Evolutionary conservation across 2,888 invertebrate species (phyloP).

Genomic region (Crocallis elinguaria): DNA sequence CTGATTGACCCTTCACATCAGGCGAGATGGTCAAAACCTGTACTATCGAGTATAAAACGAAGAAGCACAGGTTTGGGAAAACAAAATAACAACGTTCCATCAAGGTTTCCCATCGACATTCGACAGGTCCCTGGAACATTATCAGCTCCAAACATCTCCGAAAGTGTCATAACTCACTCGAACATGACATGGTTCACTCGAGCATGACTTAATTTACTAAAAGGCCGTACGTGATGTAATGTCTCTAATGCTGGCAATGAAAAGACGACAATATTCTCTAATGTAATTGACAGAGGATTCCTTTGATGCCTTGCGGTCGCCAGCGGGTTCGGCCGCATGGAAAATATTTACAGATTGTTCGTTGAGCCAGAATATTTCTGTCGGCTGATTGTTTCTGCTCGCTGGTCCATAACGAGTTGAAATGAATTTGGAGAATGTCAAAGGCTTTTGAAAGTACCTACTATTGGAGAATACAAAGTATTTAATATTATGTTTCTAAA

Average conservation of each 20-base stretch:
- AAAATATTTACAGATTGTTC: slow-evolving; percentile 52
- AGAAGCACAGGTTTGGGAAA: too few species aligned
- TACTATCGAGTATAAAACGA: too few species aligned
- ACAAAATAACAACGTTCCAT: too few species aligned
- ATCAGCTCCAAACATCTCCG: background rate
- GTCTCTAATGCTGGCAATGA: slow-evolving; percentile 23
- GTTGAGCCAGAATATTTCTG: slow-evolving; percentile 42
- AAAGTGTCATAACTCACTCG: slow-evolving; percentile 32
- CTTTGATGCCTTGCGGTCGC: slow-evolving; percentile 48
- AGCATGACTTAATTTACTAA: slow-evolving; percentile 28
- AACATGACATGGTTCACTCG: slow-evolving; percentile 7
- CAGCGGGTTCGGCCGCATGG: slow-evolving; percentile 40
- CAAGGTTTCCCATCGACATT: too few species aligned
- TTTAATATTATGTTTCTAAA: too few species aligned
- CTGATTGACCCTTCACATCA: too few species aligned
- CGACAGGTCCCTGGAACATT: too few species aligned
- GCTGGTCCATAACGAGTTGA: slow-evolving; percentile 28
- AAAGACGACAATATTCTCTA: slow-evolving; percentile 28
- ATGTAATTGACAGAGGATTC: slow-evolving; percentile 40
- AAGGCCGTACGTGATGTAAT: slow-evolving; percentile 36
- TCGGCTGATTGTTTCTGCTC: slow-evolving; percentile 40
- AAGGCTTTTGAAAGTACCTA: too few species aligned
- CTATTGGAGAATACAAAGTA: too few species aligned
- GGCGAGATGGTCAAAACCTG: too few species aligned
- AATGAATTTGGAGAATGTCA: slow-evolving; percentile 17